A percentile compares a stretch with the other conserved stretches of the same genome.
Evolutionary conservation across 2,888 invertebrate species (phyloP).

Genomic region (Chloromyia formosa): DNA sequence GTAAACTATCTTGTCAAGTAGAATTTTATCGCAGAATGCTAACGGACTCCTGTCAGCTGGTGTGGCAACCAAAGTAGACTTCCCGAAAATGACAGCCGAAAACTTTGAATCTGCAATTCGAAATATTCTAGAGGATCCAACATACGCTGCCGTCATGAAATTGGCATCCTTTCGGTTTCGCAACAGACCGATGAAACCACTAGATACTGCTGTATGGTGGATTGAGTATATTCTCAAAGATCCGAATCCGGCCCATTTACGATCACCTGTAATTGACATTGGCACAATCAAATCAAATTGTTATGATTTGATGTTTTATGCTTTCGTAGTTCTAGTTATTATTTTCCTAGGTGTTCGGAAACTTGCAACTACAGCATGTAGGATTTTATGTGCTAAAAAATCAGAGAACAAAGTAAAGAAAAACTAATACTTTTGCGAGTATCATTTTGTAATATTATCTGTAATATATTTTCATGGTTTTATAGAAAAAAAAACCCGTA

Average conservation of each 20-base stretch:
- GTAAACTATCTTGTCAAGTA: too few species aligned
- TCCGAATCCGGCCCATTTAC: constrained; percentile 65
- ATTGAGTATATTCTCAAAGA: constrained; percentile 69
- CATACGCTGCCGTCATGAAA: constrained; percentile 56
- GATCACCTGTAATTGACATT: constrained; percentile 62
- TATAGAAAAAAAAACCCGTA: too few species aligned
- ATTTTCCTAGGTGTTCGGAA: too few species aligned
- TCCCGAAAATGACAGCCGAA: constrained; percentile 49
- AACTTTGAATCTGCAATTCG: constrained; percentile 41
- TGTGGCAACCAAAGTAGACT: constrained; percentile 51
- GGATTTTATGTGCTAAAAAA: too few species aligned
- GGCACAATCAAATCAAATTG: constrained; percentile 63
- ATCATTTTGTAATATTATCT: too few species aligned
- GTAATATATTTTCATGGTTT: too few species aligned
- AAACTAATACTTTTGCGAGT: too few species aligned
- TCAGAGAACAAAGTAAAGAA: too few species aligned
- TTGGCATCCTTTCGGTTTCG: constrained; percentile 62
- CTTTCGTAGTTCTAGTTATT: constrained; percentile 33
- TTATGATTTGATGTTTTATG: constrained; percentile 60
- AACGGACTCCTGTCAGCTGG: constrained; percentile 44
- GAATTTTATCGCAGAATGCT: too few species aligned
- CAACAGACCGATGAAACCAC: constrained; percentile 66
- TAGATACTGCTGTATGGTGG: constrained; percentile 70
- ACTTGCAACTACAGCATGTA: too few species aligned
- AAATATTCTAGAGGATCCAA: constrained; percentile 50